These are phyloP conservation scores for Sorex araneus DNA, from an alignment of 2,113 vertebrate genomes.

Conservation along the genomic window DNA sequence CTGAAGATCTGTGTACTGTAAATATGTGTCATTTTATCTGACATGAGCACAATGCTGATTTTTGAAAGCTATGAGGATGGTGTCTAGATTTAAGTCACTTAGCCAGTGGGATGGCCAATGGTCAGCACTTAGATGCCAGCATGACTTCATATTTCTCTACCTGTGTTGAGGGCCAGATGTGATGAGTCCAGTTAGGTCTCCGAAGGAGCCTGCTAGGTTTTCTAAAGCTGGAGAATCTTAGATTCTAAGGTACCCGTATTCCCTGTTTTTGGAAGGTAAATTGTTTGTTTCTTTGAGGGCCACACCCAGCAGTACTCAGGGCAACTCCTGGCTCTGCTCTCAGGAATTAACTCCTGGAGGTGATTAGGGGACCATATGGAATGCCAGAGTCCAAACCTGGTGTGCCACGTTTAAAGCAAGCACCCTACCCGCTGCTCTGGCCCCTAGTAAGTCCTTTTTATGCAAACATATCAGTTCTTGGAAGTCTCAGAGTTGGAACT, in stretches of 20 bases:
- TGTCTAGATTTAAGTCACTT: slow-evolving; percentile 11
- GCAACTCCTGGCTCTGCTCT: too few species aligned
- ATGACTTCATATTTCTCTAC: background rate
- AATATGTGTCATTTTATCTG: slow-evolving; percentile 52
- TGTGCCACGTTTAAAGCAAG: too few species aligned
- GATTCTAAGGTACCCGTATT: background rate
- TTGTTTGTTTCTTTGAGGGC: background rate
- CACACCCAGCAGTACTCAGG: too few species aligned
- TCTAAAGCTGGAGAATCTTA: background rate
- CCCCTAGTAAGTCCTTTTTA: background rate
- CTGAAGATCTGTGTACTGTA: slow-evolving; percentile 13
- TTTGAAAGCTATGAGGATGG: slow-evolving; percentile 15
- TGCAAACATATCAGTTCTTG: background rate
- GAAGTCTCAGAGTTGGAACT: background rate
- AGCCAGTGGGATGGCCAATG: background rate
- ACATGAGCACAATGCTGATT: slow-evolving; percentile 15
- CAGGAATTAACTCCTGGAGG: too few species aligned
- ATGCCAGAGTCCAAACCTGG: too few species aligned
- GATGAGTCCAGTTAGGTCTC: background rate
- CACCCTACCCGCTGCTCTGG: too few species aligned
- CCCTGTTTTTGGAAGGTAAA: background rate
- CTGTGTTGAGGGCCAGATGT: background rate
- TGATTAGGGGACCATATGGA: too few species aligned
- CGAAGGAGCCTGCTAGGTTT: too few species aligned
- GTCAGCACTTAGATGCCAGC: background rate